A percentile compares a stretch with the other conserved stretches of the same genome.
Conservation (phyloP, 30 jellyfish, hydroid and myxozoan species). For the Chrysaora quinquecirrha region DNA sequence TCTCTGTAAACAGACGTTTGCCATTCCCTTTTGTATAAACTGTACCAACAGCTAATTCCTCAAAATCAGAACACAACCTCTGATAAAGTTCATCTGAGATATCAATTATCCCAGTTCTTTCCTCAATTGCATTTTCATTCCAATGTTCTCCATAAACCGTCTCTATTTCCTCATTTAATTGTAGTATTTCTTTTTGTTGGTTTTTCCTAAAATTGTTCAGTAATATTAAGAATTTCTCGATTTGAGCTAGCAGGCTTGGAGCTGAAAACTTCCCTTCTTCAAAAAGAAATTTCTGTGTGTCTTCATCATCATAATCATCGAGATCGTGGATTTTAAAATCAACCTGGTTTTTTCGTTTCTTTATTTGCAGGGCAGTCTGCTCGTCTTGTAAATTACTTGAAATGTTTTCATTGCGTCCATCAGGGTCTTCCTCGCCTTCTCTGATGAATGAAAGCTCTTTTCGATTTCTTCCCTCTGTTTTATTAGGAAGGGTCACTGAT, state of each 20-base stretch:
- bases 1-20: slow-evolving; percentile 78
- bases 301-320: slow-evolving; percentile 76
- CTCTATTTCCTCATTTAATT: slow-evolving; percentile 62
- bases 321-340: slow-evolving; percentile 6
- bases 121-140: slow-evolving; percentile 21
- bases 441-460: background rate
- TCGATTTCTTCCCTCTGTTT: slow-evolving; percentile 1
- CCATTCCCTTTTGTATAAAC: slow-evolving; percentile 66
- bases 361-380: background rate
- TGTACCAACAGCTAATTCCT: slow-evolving; percentile 62
- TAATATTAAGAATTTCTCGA: slow-evolving; percentile 46
- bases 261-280: slow-evolving; percentile 92
- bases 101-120: background rate
- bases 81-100: slow-evolving; percentile 52
- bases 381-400: slow-evolving; percentile 6
- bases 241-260: slow-evolving; percentile 63
- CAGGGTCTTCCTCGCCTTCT: slow-evolving; percentile 16
- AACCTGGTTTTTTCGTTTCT: background rate
- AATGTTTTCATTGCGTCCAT: background rate
- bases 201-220: slow-evolving; percentile 10
- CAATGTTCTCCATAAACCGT: slow-evolving; percentile 49
- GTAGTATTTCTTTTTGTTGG: slow-evolving; percentile 37
- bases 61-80: slow-evolving; percentile 41
- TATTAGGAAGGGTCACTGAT: slow-evolving; percentile 21
- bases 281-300: slow-evolving; percentile 67